Conservation (phyloP, 2,888 invertebrate genomes). For the Apotomis turbidana region DNA sequence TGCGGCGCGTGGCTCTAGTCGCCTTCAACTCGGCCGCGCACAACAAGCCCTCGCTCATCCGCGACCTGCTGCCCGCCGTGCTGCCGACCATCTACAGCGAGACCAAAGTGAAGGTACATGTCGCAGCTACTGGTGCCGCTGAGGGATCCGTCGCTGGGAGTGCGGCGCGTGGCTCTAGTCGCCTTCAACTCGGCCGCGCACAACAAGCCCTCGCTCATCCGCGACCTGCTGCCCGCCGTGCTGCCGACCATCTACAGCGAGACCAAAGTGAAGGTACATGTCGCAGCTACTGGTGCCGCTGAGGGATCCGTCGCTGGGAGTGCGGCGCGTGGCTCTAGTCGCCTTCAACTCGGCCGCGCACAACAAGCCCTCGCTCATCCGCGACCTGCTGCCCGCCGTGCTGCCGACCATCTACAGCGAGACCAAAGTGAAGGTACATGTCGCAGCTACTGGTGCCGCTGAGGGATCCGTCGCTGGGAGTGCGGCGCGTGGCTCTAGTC, state of each 20-base stretch:
- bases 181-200: slow-evolving; percentile 99
- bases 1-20: slow-evolving; percentile 97
- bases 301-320: slow-evolving; percentile 91
- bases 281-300: slow-evolving; percentile 73
- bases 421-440: slow-evolving; percentile 94
- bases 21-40: slow-evolving; percentile 99
- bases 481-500: slow-evolving; percentile 97
- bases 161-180: slow-evolving; percentile 97
- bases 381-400: slow-evolving; percentile 93
- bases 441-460: slow-evolving; percentile 73
- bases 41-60: slow-evolving; percentile 97
- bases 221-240: slow-evolving; percentile 93
- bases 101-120: slow-evolving; percentile 94
- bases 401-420: slow-evolving; percentile 97
- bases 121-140: slow-evolving; percentile 94
- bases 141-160: slow-evolving; percentile 91
- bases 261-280: slow-evolving; percentile 94
- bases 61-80: slow-evolving; percentile 93
- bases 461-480: slow-evolving; percentile 91
- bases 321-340: slow-evolving; percentile 97
- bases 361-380: slow-evolving; percentile 96
- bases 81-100: slow-evolving; percentile 97
- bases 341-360: slow-evolving; percentile 99
- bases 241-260: slow-evolving; percentile 97
- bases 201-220: slow-evolving; percentile 96